phyloP scores from a whole-genome alignment of 1,140 invertebrate species.

The Ceratitis capitata region DNA sequence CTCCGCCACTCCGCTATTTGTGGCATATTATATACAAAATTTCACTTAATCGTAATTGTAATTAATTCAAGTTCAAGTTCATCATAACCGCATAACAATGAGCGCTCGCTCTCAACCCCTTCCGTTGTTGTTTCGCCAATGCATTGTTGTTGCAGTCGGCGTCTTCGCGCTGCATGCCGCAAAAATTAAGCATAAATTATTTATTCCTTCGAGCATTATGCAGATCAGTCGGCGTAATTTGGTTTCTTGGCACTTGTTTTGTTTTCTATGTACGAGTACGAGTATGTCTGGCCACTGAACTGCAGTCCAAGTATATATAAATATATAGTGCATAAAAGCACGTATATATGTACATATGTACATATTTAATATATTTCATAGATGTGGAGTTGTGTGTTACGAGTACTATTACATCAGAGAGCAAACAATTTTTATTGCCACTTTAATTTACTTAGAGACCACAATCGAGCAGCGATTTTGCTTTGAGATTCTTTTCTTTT shows the following conservation, averaged over 20 bases:
- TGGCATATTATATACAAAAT: background rate
- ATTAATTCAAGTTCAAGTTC: constrained; percentile 32
- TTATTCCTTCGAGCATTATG: background rate
- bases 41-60: constrained; percentile 12
- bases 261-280: background rate
- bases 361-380: too few relatives aligned
- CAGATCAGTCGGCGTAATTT: constrained; percentile 13
- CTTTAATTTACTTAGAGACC: too few relatives aligned
- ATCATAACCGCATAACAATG: constrained; percentile 23
- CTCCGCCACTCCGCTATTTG: background rate
- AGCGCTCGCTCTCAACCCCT: background rate
- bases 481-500: too few relatives aligned
- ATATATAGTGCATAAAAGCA: too few relatives aligned
- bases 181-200: background rate
- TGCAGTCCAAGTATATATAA: too few relatives aligned
- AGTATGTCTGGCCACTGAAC: background rate
- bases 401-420: background rate
- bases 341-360: too few relatives aligned
- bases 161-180: background rate
- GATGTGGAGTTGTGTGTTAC: too few relatives aligned
- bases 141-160: background rate
- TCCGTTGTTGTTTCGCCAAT: background rate
- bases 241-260: background rate
- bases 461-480: too few relatives aligned
- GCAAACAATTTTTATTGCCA: too few relatives aligned